Base-by-base conservation (phyloP, 2,888 invertebrate species). In the Nycteola revayana region DNA sequence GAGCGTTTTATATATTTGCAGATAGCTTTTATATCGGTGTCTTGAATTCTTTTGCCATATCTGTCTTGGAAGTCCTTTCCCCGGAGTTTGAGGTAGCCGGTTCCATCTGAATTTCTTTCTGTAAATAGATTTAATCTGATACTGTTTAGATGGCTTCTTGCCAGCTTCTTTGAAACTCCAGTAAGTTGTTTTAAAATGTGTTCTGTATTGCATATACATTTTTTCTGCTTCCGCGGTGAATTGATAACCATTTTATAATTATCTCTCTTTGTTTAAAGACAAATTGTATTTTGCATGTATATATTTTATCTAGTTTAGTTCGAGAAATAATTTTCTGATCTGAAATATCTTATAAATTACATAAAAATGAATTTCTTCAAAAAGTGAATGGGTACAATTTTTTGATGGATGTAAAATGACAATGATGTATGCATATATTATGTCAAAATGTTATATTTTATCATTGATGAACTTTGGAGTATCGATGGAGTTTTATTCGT, bases 81-180 rank as follows among this genome's bases (percentile, higher is more conserved):
- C 45, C 76, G 70, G 0, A 92, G 59, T 3, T 89, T 67, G 8
- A 92, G 66, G 50, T 79, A 76, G 1, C 78, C 87, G 0, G 84
- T 90, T 0, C 90, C 90, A 61, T 91, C 90, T 0, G 90, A 87
- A 49, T 90, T 91, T 60, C 90, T 82, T 50, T 90, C 88, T 0
- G 86, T 87, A 9, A 87, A 86, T 1, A 88, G 42, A 39, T 75
- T 71, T 6, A 90, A 42, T 26, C 75, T 44, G 21, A 78, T 73
- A 54, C 70, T 55, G 32, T 85, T 86, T 0, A 82, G 21, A 47
- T 79, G 77, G 0, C 56, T 57, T 0, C 6, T 10, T 1, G 20
- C 10, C 2, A 87, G 25, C 0, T 58, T 66, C 2, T 45, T 29
- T 0, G 73, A 68, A 0, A 31, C 17, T 0, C 68, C 67, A 0